These are phyloP conservation scores for Tetrapedia diversipes DNA, from an alignment of 2,888 invertebrate genomes.

Conservation along the genomic window DNA sequence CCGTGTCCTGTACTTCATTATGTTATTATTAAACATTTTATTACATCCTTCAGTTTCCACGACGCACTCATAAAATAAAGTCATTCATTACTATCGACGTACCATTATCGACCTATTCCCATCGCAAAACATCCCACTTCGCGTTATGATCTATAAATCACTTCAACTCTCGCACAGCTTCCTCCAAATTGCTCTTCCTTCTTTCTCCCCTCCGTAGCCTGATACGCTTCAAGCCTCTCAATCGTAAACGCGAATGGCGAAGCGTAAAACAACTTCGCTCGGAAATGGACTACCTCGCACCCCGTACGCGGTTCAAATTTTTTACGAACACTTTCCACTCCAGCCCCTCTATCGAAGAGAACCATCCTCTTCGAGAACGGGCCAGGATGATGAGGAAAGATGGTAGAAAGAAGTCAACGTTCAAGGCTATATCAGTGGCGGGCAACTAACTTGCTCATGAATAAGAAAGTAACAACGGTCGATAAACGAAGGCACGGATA, in stretches of 20 bases:
- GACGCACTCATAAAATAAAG: neutral
- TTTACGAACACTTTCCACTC: constrained; percentile 24
- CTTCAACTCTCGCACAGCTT: neutral
- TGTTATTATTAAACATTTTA: neutral
- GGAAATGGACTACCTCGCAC: constrained; percentile 33
- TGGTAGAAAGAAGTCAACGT: constrained; percentile 8
- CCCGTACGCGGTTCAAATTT: constrained; percentile 43
- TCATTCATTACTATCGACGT: neutral
- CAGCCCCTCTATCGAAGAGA: too few species aligned
- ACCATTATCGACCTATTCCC: neutral
- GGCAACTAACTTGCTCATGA: too few species aligned
- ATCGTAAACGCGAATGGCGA: constrained; percentile 46
- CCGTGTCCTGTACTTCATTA: too few species aligned
- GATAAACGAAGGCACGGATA: neutral
- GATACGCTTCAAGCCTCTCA: neutral
- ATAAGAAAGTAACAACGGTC: constrained; percentile 1
- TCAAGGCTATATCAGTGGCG: neutral
- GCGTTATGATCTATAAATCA: constrained; percentile 19
- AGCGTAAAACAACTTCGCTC: constrained; percentile 46
- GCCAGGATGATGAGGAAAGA: constrained; percentile 15
- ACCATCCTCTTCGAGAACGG: constrained; percentile 9
- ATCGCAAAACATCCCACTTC: neutral
- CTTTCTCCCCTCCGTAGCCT: neutral
- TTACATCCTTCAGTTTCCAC: neutral
- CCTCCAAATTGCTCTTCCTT: too few species aligned